Conservation (phyloP, 2,113 vertebrate species). For the Sarotherodon lohbergeri region DNA sequence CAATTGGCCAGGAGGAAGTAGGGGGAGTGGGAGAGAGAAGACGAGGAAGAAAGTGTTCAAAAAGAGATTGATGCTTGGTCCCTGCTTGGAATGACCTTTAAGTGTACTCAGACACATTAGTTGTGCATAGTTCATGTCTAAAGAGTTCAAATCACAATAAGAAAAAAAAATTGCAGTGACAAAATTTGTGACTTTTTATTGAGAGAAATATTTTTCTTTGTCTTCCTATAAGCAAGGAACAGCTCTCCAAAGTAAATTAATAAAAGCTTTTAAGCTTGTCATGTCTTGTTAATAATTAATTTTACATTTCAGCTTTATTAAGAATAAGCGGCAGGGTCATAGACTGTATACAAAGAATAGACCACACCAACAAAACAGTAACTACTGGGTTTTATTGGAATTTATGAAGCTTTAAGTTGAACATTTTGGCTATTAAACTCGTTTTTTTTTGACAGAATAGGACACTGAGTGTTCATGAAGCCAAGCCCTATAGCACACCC, state of each 20-base stretch:
- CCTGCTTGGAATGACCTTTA: slow-evolving; percentile 16
- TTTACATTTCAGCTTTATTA: neutral
- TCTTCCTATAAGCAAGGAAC: neutral
- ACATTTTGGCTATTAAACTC: neutral
- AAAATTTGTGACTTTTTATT: neutral
- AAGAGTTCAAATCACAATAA: neutral
- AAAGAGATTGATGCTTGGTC: slow-evolving; percentile 16
- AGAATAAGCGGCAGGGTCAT: rapidly evolving
- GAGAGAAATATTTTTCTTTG: neutral
- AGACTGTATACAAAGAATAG: neutral
- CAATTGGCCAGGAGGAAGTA: slow-evolving; percentile 27
- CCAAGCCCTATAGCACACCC: neutral
- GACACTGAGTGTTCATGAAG: neutral
- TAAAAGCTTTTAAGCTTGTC: neutral
- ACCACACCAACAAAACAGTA: neutral
- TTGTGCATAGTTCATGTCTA: neutral
- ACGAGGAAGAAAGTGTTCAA: slow-evolving; percentile 9
- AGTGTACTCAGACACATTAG: neutral
- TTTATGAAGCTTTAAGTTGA: neutral
- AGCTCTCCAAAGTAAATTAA: neutral
- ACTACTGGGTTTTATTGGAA: neutral
- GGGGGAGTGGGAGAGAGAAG: neutral
- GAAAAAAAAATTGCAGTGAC: neutral
- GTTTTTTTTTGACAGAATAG: neutral
- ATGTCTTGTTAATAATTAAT: neutral